Evolutionary conservation across 2,888 invertebrate genomes (phyloP).

Genomic region (Lydus trimaculatus): DNA sequence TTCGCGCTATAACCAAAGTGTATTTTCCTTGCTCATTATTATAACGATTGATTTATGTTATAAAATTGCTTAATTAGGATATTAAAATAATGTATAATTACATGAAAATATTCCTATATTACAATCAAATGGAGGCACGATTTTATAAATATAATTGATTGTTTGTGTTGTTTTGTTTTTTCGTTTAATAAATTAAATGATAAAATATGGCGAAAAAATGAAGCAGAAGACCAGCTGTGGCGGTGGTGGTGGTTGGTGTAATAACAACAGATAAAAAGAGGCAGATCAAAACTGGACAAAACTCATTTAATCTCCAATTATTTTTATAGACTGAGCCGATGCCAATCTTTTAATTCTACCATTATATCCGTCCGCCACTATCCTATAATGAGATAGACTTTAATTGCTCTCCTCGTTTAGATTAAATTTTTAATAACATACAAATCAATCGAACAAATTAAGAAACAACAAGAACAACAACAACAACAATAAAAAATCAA

Average conservation of each 20-base stretch:
- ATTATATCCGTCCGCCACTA: constrained; percentile 25
- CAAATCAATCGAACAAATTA: constrained; percentile 2
- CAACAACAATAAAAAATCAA: background rate
- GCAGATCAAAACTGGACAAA: background rate
- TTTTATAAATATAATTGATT: background rate
- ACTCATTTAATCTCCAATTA: constrained; percentile 26
- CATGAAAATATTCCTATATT: constrained; percentile 1
- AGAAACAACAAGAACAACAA: background rate
- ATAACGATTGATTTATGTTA: constrained; percentile 52
- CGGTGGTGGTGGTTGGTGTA: background rate
- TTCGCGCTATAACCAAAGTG: constrained; percentile 32
- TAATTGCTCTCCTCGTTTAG: constrained; percentile 23
- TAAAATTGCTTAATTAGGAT: constrained; percentile 53
- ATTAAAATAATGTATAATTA: constrained; percentile 47
- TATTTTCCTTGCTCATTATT: constrained; percentile 50
- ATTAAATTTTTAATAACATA: constrained; percentile 19
- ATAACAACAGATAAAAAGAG: background rate
- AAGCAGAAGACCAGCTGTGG: background rate
- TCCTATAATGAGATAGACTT: constrained; percentile 26
- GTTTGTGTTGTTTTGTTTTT: no score
- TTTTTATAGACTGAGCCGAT: constrained; percentile 22
- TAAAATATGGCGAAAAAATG: background rate
- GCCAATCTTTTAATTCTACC: constrained; percentile 30
- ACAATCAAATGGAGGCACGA: background rate
- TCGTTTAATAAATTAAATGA: background rate